Evolutionary conservation across 2,888 invertebrate species (phyloP).

Genomic region (Cephus runcator): DNA sequence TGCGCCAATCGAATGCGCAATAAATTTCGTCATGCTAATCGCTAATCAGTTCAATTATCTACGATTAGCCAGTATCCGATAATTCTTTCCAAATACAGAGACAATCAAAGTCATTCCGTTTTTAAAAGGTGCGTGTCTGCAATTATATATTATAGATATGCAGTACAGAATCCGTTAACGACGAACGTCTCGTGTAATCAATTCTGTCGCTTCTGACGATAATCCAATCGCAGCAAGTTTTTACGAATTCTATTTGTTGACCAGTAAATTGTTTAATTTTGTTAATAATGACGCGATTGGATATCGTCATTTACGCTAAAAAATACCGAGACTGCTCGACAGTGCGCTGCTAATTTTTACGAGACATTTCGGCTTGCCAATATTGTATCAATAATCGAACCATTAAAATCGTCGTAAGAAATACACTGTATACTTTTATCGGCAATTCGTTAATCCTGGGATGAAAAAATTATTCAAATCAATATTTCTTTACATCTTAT

Average conservation of each 20-base stretch:
- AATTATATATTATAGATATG: not conserved
- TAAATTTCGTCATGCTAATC: not conserved
- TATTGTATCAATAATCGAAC: conserved; percentile 10
- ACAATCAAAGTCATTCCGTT: conserved; percentile 25
- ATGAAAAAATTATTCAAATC: not conserved
- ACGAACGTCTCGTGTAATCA: not conserved
- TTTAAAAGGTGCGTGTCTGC: not conserved
- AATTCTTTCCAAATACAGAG: conserved; percentile 19
- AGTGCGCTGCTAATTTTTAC: not conserved
- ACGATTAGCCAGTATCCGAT: conserved; percentile 4
- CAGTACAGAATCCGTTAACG: not conserved
- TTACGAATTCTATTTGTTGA: conserved; percentile 56
- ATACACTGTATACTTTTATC: conserved; percentile 19
- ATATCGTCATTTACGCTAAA: not conserved
- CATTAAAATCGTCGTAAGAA: conserved; percentile 17
- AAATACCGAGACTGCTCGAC: not conserved
- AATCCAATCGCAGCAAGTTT: conserved; percentile 26
- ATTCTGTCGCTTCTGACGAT: not conserved
- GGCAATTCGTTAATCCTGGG: conserved; percentile 11
- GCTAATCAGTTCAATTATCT: not conserved
- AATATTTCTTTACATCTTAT: not conserved
- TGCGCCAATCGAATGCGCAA: not conserved
- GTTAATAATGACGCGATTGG: conserved; percentile 29
- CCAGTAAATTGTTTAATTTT: conserved; percentile 59
- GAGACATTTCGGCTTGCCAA: conserved; percentile 12